Percentiles rank a stretch among this genome's conserved stretches.
phyloP scores from a whole-genome alignment of 2,797 vertebrate genomes.

The Micromesistius poutassou region DNA sequence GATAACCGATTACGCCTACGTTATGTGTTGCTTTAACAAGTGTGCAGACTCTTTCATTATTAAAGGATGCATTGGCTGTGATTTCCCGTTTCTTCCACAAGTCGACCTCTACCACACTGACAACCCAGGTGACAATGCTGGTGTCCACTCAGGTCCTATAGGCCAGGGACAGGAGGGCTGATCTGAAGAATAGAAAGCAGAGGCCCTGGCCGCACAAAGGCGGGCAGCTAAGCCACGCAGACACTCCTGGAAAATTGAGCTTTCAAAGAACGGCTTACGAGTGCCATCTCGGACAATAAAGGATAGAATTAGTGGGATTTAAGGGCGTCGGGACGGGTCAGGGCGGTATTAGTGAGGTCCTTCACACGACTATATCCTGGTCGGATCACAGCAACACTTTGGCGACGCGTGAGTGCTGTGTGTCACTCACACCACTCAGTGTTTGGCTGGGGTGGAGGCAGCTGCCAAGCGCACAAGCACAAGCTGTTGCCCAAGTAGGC shows the following conservation, averaged over 20 bases:
- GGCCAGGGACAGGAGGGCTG: conserved; percentile 24
- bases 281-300: conserved; percentile 66
- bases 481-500: conserved; percentile 18
- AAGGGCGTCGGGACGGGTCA: conserved; percentile 51
- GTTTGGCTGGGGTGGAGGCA: conserved; percentile 52
- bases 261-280: conserved; percentile 65
- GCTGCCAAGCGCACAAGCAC: conserved; percentile 45
- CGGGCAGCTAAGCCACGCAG: conserved; percentile 52
- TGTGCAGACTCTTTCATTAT: conserved; percentile 21
- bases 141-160: conserved; percentile 40
- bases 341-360: conserved; percentile 57
- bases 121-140: background rate
- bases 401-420: conserved; percentile 33
- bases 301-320: conserved; percentile 72
- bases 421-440: background rate
- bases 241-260: conserved; percentile 69
- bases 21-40: conserved; percentile 21
- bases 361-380: conserved; percentile 56
- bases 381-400: conserved; percentile 47
- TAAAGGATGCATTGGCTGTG: conserved; percentile 35
- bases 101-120: conserved; percentile 38
- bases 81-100: conserved; percentile 33
- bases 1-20: conserved; percentile 7
- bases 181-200: conserved; percentile 33
- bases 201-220: conserved; percentile 34